phyloP scores from a whole-genome alignment of 2,113 vertebrate genomes.

The Eulacestoma nigropectus region DNA sequence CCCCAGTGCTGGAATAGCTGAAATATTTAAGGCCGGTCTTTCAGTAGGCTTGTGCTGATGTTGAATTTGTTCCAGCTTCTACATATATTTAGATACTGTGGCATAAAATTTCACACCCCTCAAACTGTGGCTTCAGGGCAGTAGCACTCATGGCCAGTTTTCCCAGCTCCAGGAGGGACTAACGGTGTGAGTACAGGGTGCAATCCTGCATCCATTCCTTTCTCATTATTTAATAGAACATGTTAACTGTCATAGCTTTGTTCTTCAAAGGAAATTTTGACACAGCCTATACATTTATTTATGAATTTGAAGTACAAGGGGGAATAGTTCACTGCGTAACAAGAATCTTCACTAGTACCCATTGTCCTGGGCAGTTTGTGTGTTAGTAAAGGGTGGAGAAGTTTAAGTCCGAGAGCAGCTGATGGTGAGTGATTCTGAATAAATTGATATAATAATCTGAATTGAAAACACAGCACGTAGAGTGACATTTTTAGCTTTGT shows the following conservation, averaged over 20 bases:
- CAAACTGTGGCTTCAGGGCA: background rate
- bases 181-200: background rate
- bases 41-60: background rate
- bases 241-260: background rate
- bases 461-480: background rate
- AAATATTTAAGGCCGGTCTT: background rate
- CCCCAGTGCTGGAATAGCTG: background rate
- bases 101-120: background rate
- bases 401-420: background rate
- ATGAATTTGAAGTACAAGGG: background rate
- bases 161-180: background rate
- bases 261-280: background rate
- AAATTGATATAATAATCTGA: background rate
- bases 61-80: conserved; percentile 17
- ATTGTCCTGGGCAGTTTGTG: background rate
- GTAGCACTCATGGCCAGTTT: background rate
- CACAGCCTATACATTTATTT: background rate
- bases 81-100: conserved; percentile 6
- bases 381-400: background rate
- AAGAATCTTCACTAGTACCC: background rate
- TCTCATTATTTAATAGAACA: background rate
- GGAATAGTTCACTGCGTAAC: background rate
- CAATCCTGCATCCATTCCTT: background rate
- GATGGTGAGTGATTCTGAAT: background rate
- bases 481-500: conserved; percentile 3